A percentile compares a stretch with the other conserved stretches of the same genome.
phyloP scores from a whole-genome alignment of 2,113 vertebrate species.

The Muntiacus reevesi region DNA sequence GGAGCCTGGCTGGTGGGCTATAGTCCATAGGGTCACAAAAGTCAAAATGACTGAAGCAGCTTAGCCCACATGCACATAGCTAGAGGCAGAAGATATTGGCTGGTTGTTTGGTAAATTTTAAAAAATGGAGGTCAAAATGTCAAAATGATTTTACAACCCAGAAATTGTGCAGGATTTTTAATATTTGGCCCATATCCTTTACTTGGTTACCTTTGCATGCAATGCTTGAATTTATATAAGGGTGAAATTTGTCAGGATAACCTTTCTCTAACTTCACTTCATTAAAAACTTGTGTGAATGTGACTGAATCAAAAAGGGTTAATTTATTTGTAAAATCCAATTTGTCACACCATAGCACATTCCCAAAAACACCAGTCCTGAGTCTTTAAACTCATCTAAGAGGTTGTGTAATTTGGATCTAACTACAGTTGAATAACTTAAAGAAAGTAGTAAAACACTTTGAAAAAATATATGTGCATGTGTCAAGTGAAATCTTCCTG shows the following conservation, averaged over 20 bases:
- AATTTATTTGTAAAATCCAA: conserved; percentile 55
- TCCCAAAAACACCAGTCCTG: background rate
- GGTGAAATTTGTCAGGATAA: background rate
- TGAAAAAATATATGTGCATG: background rate
- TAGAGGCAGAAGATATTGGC: background rate
- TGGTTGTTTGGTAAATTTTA: background rate
- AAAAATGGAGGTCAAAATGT: background rate
- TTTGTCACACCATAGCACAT: background rate
- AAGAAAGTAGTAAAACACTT: background rate
- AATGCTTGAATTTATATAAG: background rate
- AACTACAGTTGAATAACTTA: conserved; percentile 26
- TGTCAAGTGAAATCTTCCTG: background rate
- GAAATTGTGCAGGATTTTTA: background rate
- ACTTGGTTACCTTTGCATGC: background rate
- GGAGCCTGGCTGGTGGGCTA: background rate
- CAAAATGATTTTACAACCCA: background rate
- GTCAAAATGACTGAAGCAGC: background rate
- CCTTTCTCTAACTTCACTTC: background rate
- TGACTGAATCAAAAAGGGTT: conserved; percentile 31
- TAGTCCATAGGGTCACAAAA: background rate
- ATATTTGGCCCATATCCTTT: background rate
- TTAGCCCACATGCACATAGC: background rate
- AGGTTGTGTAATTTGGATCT: background rate
- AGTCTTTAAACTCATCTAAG: background rate
- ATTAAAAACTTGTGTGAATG: background rate